Evolutionary conservation across 2,888 invertebrate species (phyloP).

Genomic region (Salpingus planirostris): DNA sequence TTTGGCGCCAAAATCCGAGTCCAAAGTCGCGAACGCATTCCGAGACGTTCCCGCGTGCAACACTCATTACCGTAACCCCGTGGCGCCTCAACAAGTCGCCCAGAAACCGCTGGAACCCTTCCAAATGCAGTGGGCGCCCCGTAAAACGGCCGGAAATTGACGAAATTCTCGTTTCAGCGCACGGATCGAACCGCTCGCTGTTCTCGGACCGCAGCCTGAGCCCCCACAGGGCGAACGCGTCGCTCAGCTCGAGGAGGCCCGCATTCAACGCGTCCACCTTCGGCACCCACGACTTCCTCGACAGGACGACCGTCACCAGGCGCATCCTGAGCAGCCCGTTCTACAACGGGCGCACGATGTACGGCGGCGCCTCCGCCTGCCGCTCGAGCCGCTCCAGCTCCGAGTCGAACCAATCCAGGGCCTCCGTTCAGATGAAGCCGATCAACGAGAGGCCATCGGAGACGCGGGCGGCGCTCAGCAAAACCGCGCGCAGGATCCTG

Average conservation of each 20-base stretch:
- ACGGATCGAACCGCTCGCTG: conserved; percentile 33
- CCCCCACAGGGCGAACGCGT: conserved; percentile 30
- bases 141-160: too few relatives aligned
- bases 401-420: not conserved
- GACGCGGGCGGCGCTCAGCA: conserved; percentile 47
- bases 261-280: conserved; percentile 44
- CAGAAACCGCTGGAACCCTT: too few relatives aligned
- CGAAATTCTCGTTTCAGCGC: conserved; percentile 14
- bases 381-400: conserved; percentile 9
- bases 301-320: conserved; percentile 40
- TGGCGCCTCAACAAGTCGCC: too few relatives aligned
- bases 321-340: conserved; percentile 57
- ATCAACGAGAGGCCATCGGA: conserved; percentile 29
- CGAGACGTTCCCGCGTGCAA: too few relatives aligned
- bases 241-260: conserved; percentile 44
- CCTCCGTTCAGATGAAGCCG: conserved; percentile 43
- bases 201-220: conserved; percentile 36
- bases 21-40: too few relatives aligned
- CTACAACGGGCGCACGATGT: conserved; percentile 64
- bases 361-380: conserved; percentile 64
- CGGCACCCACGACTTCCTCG: conserved; percentile 38
- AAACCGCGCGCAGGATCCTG: conserved; percentile 68
- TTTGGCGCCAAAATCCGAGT: too few relatives aligned
- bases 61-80: too few relatives aligned
- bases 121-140: too few relatives aligned